Percentiles rank a stretch among this genome's conserved stretches.
Evolutionary conservation across 2,113 vertebrate genomes (phyloP).

Genomic region (Pholis gunnellus): DNA sequence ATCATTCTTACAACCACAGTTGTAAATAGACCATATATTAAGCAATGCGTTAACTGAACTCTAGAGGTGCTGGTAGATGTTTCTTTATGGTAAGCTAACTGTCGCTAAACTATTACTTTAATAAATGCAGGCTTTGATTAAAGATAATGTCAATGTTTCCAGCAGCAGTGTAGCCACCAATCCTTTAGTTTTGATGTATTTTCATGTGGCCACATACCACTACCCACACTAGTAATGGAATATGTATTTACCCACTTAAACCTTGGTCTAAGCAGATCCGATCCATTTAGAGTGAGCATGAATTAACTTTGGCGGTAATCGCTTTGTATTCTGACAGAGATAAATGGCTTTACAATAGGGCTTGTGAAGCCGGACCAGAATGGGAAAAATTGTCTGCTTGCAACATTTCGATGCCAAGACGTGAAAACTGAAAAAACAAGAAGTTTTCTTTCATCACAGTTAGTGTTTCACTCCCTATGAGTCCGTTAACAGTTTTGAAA

Average conservation of each 20-base stretch:
- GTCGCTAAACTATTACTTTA: not conserved
- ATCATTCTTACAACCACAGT: not conserved
- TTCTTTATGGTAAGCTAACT: not conserved
- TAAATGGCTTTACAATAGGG: slow-evolving; percentile 7
- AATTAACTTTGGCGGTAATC: slow-evolving; percentile 46
- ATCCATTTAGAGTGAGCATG: slow-evolving; percentile 31
- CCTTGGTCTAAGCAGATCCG: slow-evolving; percentile 36
- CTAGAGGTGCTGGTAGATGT: not conserved
- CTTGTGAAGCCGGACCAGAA: slow-evolving; percentile 11
- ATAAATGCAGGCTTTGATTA: slow-evolving; percentile 17
- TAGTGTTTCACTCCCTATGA: slow-evolving; percentile 30
- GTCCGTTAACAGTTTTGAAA: slow-evolving; percentile 41
- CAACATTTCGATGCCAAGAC: slow-evolving; percentile 7
- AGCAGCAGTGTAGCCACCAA: slow-evolving; percentile 2
- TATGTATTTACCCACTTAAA: slow-evolving; percentile 53
- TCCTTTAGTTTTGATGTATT: slow-evolving; percentile 25
- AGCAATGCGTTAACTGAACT: not conserved
- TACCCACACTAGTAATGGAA: slow-evolving; percentile 32
- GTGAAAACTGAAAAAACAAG: slow-evolving; percentile 30
- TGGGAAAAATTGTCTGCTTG: slow-evolving; percentile 8
- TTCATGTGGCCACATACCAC: slow-evolving; percentile 29
- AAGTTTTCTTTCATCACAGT: slow-evolving; percentile 44
- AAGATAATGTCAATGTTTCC: slow-evolving; percentile 2
- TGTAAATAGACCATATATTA: not conserved
- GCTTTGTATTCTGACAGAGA: slow-evolving; percentile 34